These are phyloP conservation scores for Eubasilissa splendida DNA, from an alignment of 2,888 invertebrate genomes.

Conservation along the genomic window DNA sequence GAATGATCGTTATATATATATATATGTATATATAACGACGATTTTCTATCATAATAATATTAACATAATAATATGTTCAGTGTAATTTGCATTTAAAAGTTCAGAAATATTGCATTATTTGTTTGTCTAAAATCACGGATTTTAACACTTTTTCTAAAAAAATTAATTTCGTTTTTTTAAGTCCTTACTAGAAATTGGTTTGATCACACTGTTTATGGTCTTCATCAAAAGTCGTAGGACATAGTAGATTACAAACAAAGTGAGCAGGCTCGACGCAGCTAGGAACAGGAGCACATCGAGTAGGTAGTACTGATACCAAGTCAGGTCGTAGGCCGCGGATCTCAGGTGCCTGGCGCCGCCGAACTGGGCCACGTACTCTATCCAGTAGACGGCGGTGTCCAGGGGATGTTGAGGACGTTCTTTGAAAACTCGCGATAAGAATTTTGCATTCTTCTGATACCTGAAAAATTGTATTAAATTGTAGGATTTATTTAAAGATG, in stretches of 20 bases:
- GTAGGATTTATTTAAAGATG: no score
- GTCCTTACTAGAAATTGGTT: no score
- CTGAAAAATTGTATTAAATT: constrained; percentile 41
- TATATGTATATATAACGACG: no score
- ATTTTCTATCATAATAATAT: no score
- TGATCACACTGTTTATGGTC: no score
- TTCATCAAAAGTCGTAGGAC: background rate
- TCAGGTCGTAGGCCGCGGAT: constrained; percentile 69
- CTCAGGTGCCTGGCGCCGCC: constrained; percentile 71
- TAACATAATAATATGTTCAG: no score
- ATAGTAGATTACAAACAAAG: background rate
- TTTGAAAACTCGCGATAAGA: constrained; percentile 69
- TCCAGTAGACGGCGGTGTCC: constrained; percentile 77
- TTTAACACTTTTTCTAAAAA: no score
- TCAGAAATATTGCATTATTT: no score
- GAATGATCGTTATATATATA: no score
- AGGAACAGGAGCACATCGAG: constrained; percentile 64
- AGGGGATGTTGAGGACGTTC: constrained; percentile 75
- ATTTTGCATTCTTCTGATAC: constrained; percentile 64
- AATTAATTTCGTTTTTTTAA: no score
- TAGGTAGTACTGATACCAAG: constrained; percentile 68
- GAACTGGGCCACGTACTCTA: constrained; percentile 76
- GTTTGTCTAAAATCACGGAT: no score
- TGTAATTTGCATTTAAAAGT: no score
- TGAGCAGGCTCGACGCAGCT: background rate